Evolutionary conservation across 2,113 vertebrate species (phyloP), one percentile per base, ranked within the genome.

Genomic region (Lipophrys pholis): DNA sequence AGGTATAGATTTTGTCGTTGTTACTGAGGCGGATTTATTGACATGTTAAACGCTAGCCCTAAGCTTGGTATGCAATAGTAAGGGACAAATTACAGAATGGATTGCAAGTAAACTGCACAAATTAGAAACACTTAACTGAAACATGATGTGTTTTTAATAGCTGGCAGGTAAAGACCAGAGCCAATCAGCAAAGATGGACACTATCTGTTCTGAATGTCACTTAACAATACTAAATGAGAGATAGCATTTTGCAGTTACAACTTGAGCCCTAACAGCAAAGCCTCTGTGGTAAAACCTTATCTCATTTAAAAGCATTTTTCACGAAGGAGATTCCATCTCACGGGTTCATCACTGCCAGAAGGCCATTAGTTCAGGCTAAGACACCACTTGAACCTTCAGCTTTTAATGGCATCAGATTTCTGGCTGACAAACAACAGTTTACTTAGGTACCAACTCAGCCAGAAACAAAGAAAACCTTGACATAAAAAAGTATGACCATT

Each of bases 311-410:
- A 11, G 59, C 11, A 21, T 64, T 50, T 73, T 39, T 67, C 38
- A 67, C 16, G 48, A 36, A 53, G 15, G 53, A 60, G 38, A 49
- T 49, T 82, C 35, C 63, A 68, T 66, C 72, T 76, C 11, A 12
- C 15, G 3, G 51, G 60, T 54, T 67, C 40, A 40, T 76, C 48
- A 65, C 17, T 65, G 66, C 38, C 45, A 54, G 41, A 56, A 64
- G 1, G 68, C 81, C 76, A 68, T 14, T 8, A 61, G 78, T 75
- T 84, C 30, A 67, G 54, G 66, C 70, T 80, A 79, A 73, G 49
- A n/a, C 45, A 2, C 14, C 41, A n/a, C 12, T 78, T 81, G 57
- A 85, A 73, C 74, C 73, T 5, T 8, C 35, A 43, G 16, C 56
- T 53, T 48, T 73, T 49, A 14, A 71, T 65, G 54, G 38, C 49